Base-by-base conservation (phyloP, 2,113 vertebrate genomes). In the Ancistrus triradiatus region DNA sequence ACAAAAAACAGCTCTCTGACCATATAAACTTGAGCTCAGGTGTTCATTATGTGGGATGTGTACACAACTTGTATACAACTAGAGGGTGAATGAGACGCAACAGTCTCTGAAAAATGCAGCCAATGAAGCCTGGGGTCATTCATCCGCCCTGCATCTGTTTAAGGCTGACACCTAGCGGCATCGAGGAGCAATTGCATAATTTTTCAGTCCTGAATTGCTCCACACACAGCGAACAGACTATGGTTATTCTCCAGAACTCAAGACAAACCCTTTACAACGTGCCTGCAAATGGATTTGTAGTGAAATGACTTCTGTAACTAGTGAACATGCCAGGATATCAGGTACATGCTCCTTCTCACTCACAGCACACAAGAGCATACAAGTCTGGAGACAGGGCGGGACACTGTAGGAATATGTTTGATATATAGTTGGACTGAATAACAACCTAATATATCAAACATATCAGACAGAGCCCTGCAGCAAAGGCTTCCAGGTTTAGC, bases 391-490 rank as follows among this genome's bases (percentile, higher is more conserved):
- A 96, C 88, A 93, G 93, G 88, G 91, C 95, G 91, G 91, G 91
- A 95, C 95, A 94, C 95, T 95, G 93, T 98, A 97, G 92, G 91
- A 97, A 99, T 98, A 98, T 99, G 96, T 97, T 99, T 98, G 94
- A 98, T 98, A 99, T 95, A 98, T 97, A 98, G 95, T 97, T 99
- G 96, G 91, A 93, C 92, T 91, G 93, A 98, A 94, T 94, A 94
- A 99, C 95, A 99, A 99, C 94, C 95, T 98, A 98, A 98, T 99
- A 99, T 99, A 99, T 98, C 95, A 98, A 99, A 99, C 96, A 99
- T 99, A 99, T 99, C 96, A 99, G 89, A 98, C 96, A 99, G 95
- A 95, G 93, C 85, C 93, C 89, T 92, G 95, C 96, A 98, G 88
- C 82, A 85, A 92, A 94, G 93, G 88, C 91, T 90, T 95, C 92